Percentiles rank a stretch among this genome's conserved stretches.
phyloP scores from a whole-genome alignment of 2,888 invertebrate genomes.

The Invenusta paracnida region DNA sequence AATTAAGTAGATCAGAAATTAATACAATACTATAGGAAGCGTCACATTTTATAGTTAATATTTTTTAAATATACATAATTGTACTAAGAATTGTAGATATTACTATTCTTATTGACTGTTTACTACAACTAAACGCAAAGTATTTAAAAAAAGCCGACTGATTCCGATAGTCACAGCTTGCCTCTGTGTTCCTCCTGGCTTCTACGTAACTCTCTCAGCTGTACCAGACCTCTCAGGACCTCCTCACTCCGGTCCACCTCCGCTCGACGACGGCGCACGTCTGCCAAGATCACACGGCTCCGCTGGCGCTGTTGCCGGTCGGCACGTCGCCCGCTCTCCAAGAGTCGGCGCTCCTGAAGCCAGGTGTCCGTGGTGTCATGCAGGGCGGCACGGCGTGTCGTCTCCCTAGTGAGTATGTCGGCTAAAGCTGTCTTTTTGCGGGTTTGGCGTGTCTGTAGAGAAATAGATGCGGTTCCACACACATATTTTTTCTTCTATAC shows the following conservation, averaged over 20 bases:
- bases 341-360: background rate
- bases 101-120: too few species aligned
- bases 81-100: too few species aligned
- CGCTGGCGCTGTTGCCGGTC: background rate
- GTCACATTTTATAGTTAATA: too few species aligned
- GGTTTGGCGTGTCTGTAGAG: background rate
- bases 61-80: too few species aligned
- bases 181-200: background rate
- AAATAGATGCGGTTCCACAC: too few species aligned
- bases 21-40: too few species aligned
- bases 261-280: background rate
- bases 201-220: background rate
- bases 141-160: background rate
- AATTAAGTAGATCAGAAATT: too few species aligned
- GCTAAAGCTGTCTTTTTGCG: background rate
- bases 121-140: too few species aligned
- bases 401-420: too few species aligned
- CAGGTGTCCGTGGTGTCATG: background rate
- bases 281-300: background rate
- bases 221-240: background rate
- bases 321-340: background rate
- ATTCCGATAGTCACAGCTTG: background rate
- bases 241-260: background rate
- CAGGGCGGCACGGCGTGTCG: background rate
- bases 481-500: too few species aligned